A percentile compares a stretch with the other conserved stretches of the same genome.
These are phyloP conservation scores for Troilus luridus DNA, from an alignment of 2,888 invertebrate species.

Conservation along the genomic window DNA sequence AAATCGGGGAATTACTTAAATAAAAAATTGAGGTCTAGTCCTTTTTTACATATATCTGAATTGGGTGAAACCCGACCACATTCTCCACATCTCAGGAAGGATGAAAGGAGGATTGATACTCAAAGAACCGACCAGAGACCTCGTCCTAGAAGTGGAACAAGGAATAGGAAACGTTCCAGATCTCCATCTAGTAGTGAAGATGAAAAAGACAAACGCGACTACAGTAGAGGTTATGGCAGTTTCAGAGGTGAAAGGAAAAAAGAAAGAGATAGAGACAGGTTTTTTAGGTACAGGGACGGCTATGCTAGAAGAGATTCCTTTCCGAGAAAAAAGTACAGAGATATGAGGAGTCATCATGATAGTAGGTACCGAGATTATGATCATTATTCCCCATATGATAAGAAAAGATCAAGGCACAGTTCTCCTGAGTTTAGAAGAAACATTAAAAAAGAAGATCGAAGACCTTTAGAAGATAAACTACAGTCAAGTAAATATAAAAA, in stretches of 20 bases:
- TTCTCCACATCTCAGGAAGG: not conserved
- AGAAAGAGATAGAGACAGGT: not conserved
- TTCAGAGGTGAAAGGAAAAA: not conserved
- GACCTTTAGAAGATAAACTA: not conserved
- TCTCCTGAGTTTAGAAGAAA: slow-evolving; percentile 13
- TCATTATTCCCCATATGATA: slow-evolving; percentile 24
- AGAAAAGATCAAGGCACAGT: not conserved
- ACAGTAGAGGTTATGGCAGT: not conserved
- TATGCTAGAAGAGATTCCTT: not conserved
- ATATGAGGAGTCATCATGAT: slow-evolving; percentile 18
- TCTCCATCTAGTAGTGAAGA: slow-evolving; percentile 51
- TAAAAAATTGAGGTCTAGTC: slow-evolving; percentile 42
- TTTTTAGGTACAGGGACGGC: not conserved
- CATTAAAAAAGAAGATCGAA: slow-evolving; percentile 20
- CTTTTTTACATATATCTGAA: slow-evolving; percentile 44
- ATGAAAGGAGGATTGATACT: not conserved
- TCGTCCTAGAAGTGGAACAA: not conserved
- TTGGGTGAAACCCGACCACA: not conserved
- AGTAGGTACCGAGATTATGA: slow-evolving; percentile 12
- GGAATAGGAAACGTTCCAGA: slow-evolving; percentile 32
- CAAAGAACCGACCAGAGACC: not conserved
- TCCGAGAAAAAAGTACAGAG: not conserved
- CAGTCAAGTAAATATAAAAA: not conserved
- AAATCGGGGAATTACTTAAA: not conserved
- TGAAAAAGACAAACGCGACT: slow-evolving; percentile 1